A percentile compares a stretch with the other conserved stretches of the same genome.
These are phyloP conservation scores for Rhipidura dahli DNA, from an alignment of 2,113 vertebrate genomes.

Conservation along the genomic window DNA sequence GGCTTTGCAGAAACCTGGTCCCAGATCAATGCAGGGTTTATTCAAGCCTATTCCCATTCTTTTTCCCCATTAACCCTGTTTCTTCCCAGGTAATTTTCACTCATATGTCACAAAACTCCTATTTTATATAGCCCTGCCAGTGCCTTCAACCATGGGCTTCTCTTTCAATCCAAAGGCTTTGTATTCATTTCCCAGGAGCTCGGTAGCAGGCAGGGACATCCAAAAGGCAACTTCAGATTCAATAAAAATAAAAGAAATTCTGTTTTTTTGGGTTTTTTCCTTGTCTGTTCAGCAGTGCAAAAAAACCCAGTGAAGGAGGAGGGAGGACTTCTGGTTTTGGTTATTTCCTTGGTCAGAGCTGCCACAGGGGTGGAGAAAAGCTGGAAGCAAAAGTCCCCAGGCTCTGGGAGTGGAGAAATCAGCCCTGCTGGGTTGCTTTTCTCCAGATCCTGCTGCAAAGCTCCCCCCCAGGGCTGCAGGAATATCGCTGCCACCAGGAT, in stretches of 20 bases:
- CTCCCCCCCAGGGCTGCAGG: not conserved
- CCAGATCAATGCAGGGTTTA: not conserved
- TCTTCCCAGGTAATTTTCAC: not conserved
- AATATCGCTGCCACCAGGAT: not conserved
- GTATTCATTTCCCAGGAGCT: not conserved
- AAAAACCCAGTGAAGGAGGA: not conserved
- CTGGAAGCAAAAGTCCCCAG: not conserved
- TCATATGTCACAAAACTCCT: not conserved
- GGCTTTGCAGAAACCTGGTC: not conserved
- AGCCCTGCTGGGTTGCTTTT: not conserved
- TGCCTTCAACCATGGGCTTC: not conserved
- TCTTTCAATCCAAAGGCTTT: not conserved
- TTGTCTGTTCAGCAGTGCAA: not conserved
- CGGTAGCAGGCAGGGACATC: not conserved
- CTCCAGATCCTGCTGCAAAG: not conserved
- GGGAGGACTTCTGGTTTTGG: not conserved
- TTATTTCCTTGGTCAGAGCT: not conserved
- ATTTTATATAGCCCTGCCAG: not conserved
- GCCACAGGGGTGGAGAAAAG: not conserved
- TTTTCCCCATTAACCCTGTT: accelerated
- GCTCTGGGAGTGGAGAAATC: not conserved
- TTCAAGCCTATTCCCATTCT: not conserved
- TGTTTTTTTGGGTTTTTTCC: not conserved
- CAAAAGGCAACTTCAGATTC: not conserved
- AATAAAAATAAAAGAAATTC: not conserved